phyloP scores from a whole-genome alignment of 2,888 invertebrate species.

The Drosophila neonasuta region DNA sequence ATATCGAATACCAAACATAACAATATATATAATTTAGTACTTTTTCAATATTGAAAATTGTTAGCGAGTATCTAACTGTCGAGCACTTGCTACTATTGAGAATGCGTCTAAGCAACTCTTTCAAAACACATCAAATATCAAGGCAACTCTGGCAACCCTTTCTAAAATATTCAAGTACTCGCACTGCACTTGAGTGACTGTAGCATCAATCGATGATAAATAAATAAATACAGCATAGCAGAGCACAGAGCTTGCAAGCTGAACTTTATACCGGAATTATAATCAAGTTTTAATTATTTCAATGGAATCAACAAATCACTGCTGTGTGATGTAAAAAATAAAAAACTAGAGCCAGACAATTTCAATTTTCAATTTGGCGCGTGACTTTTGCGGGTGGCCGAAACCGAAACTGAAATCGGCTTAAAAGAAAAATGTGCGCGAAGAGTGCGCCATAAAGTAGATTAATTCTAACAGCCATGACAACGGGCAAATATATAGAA shows the following conservation, averaged over 20 bases:
- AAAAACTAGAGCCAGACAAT: conserved; percentile 12
- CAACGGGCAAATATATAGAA: conserved; percentile 29
- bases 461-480: conserved; percentile 66
- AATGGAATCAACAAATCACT: not conserved
- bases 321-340: not conserved
- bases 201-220: conserved; percentile 32
- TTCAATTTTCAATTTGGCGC: conserved; percentile 56
- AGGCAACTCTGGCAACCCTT: conserved; percentile 45
- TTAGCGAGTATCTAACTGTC: not conserved
- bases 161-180: conserved; percentile 37
- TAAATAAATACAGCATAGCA: conserved; percentile 9
- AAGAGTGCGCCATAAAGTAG: conserved; percentile 60
- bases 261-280: conserved; percentile 32
- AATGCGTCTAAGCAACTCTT: not conserved
- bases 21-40: no score
- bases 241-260: conserved; percentile 12
- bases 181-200: conserved; percentile 33
- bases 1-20: no score
- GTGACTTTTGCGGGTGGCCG: conserved; percentile 69
- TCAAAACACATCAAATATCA: conserved; percentile 30
- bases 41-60: no score
- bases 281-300: conserved; percentile 28
- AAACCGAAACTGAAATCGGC: conserved; percentile 54
- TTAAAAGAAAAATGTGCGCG: conserved; percentile 44
- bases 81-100: conserved; percentile 1